These are phyloP conservation scores for Drosophila persimilis DNA, from an alignment of 1,140 invertebrate species.

Conservation along the genomic window DNA sequence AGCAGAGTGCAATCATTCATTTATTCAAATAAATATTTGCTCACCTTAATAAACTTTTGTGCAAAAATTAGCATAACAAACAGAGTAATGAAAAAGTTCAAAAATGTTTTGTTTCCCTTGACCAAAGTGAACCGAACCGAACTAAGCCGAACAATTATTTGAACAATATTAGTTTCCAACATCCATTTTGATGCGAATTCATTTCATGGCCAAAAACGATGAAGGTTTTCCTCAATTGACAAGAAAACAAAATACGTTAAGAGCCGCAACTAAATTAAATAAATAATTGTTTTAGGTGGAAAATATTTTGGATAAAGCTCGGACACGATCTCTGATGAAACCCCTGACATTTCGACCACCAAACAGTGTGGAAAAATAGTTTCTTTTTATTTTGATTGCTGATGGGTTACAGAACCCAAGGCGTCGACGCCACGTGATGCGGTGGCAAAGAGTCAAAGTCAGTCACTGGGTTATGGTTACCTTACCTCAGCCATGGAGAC, in stretches of 20 bases:
- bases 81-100: constrained; percentile 5
- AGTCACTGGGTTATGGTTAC: constrained; percentile 71
- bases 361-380: constrained; percentile 53
- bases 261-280: constrained; percentile 24
- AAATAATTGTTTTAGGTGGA: constrained; percentile 38
- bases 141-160: constrained; percentile 40
- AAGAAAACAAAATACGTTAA: constrained; percentile 22
- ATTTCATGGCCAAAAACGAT: constrained; percentile 32
- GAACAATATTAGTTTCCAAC: constrained; percentile 20
- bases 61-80: constrained; percentile 23
- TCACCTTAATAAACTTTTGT: constrained; percentile 27
- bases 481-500: too few species aligned
- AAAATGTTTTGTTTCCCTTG: constrained; percentile 25
- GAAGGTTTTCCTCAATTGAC: constrained; percentile 43
- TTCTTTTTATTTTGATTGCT: constrained; percentile 13
- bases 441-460: constrained; percentile 49
- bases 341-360: constrained; percentile 54
- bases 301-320: constrained; percentile 67
- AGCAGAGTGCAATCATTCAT: constrained; percentile 11
- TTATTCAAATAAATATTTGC: constrained; percentile 16
- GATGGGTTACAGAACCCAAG: constrained; percentile 62
- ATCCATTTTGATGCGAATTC: constrained; percentile 28
- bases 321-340: constrained; percentile 9
- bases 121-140: constrained; percentile 34
- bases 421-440: constrained; percentile 44